These are phyloP conservation scores for Chaenocephalus aceratus DNA, from an alignment of 2,113 vertebrate species.

Conservation along the genomic window DNA sequence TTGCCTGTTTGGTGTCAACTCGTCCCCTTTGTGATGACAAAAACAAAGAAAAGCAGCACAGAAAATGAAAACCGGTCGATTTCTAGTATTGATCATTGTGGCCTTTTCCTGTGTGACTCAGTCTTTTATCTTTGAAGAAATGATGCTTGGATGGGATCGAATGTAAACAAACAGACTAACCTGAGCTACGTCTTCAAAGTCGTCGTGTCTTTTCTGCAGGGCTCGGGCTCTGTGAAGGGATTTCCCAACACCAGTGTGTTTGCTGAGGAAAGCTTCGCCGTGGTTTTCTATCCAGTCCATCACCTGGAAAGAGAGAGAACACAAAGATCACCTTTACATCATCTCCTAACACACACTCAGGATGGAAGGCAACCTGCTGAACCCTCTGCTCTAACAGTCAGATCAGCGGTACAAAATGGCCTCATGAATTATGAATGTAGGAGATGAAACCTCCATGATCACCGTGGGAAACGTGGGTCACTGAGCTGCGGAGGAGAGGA, in stretches of 20 bases:
- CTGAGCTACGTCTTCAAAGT: constrained; percentile 99
- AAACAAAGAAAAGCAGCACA: no score
- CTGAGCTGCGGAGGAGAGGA: constrained; percentile 14
- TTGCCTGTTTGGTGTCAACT: neutral
- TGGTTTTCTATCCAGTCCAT: constrained; percentile 99
- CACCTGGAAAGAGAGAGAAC: constrained; percentile 81
- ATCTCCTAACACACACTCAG: neutral
- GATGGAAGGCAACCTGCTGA: neutral
- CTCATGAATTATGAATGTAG: constrained; percentile 51
- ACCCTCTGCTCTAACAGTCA: neutral
- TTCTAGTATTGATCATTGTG: no score
- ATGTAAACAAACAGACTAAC: constrained; percentile 74
- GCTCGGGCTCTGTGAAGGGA: constrained; percentile 96
- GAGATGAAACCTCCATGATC: constrained; percentile 52
- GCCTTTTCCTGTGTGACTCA: no score
- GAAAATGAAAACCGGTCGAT: no score
- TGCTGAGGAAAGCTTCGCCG: constrained; percentile 97
- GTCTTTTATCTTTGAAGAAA: no score
- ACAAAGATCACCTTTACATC: constrained; percentile 3
- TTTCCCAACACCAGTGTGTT: constrained; percentile 97
- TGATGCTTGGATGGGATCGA: no score
- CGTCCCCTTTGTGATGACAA: neutral
- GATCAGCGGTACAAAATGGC: constrained; percentile 9
- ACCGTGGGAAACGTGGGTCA: constrained; percentile 52
- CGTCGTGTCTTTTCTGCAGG: constrained; percentile 96